These are phyloP conservation scores for Delphinus delphis DNA, from an alignment of 2,113 vertebrate genomes.

Conservation along the genomic window DNA sequence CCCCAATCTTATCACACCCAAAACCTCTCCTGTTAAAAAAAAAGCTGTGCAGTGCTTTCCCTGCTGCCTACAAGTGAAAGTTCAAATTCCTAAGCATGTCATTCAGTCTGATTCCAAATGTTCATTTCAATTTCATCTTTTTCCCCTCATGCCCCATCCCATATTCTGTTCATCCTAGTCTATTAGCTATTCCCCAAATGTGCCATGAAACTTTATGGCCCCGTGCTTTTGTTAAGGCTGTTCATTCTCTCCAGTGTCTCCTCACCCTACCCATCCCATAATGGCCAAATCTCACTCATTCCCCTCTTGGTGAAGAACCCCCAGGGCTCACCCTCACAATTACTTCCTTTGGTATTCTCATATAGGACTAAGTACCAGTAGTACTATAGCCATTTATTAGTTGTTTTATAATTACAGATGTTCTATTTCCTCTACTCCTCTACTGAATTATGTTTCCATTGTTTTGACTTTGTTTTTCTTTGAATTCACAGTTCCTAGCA, in stretches of 20 bases:
- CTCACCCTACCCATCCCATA: not conserved
- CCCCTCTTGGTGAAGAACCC: not conserved
- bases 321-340: not conserved
- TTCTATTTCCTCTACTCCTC: not conserved
- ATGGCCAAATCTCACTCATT: not conserved
- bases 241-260: not conserved
- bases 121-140: not conserved
- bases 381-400: not conserved
- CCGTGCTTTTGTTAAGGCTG: not conserved
- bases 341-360: not conserved
- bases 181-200: not conserved
- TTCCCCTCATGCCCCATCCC: not conserved
- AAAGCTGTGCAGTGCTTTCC: not conserved
- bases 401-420: not conserved
- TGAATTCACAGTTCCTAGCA: not conserved
- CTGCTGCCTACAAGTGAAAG: not conserved
- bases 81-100: not conserved
- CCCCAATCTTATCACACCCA: not conserved
- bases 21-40: not conserved
- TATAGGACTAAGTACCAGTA: not conserved
- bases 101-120: not conserved
- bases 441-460: not conserved
- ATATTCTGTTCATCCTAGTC: not conserved
- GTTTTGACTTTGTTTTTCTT: constrained; percentile 1
- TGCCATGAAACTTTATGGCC: not conserved